Evolutionary conservation across 2,888 invertebrate species (phyloP).

Genomic region (Bugula neritina): DNA sequence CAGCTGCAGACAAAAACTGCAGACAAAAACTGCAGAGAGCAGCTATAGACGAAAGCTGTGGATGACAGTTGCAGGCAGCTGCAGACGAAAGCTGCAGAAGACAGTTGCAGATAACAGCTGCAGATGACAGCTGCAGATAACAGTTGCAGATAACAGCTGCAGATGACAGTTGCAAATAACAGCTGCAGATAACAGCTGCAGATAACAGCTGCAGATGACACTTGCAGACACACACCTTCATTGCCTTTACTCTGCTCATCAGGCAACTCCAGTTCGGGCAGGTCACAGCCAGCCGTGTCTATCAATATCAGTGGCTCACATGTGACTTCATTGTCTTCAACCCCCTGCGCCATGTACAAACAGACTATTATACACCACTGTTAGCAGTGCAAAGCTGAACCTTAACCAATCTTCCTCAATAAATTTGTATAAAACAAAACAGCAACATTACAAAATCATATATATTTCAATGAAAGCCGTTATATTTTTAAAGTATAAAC

Average conservation of each 20-base stretch:
- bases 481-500: too few species aligned
- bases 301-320: slow-evolving; percentile 54
- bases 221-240: slow-evolving; percentile 43
- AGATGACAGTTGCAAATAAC: not conserved
- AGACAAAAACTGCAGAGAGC: too few species aligned
- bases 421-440: too few species aligned
- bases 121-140: not conserved
- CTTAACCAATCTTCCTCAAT: too few species aligned
- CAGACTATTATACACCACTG: too few species aligned
- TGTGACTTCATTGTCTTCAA: slow-evolving; percentile 52
- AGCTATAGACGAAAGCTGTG: too few species aligned
- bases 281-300: slow-evolving; percentile 59
- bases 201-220: not conserved
- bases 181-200: not conserved
- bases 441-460: too few species aligned
- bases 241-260: slow-evolving; percentile 56
- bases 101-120: not conserved
- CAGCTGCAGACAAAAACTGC: too few species aligned
- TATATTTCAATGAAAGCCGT: too few species aligned
- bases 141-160: not conserved
- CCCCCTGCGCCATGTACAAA: slow-evolving; percentile 40
- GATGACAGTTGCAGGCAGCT: too few species aligned
- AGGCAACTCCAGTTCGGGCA: slow-evolving; percentile 54
- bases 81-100: too few species aligned
- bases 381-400: too few species aligned